phyloP scores from a whole-genome alignment of 23 tunicate genomes.

The Ciona savignyi region DNA sequence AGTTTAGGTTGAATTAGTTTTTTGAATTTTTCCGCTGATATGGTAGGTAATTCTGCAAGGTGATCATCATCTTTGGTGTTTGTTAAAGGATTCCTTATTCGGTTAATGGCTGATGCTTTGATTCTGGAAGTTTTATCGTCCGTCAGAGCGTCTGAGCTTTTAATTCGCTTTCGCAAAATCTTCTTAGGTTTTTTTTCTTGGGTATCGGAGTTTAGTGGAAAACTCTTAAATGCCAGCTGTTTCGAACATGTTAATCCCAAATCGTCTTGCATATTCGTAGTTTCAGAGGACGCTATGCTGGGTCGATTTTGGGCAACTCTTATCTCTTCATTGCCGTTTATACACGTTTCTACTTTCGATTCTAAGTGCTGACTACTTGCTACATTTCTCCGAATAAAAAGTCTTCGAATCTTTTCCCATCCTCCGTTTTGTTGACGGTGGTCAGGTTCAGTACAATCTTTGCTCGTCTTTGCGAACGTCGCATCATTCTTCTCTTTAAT shows the following conservation, averaged over 20 bases:
- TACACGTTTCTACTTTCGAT: background rate
- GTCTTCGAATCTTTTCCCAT: background rate
- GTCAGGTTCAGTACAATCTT: background rate
- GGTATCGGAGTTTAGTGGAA: background rate
- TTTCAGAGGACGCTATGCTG: background rate
- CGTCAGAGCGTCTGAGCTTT: background rate
- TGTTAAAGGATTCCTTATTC: background rate
- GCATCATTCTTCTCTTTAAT: slow-evolving; percentile 1
- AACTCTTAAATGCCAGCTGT: too few relatives aligned
- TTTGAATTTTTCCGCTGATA: background rate
- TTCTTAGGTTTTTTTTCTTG: too few relatives aligned
- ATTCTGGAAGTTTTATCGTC: background rate
- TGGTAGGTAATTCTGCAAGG: background rate
- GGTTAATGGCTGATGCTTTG: background rate
- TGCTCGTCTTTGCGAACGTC: background rate
- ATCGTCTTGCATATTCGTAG: background rate
- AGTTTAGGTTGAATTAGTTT: background rate
- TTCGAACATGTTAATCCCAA: too few relatives aligned
- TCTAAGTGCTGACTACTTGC: background rate
- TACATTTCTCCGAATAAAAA: background rate
- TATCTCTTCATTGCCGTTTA: background rate
- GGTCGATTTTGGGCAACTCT: background rate
- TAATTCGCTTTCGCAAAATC: background rate
- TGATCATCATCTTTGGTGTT: background rate
- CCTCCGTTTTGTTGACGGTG: background rate